Evolutionary conservation across 2,797 vertebrate species (phyloP).

Genomic region (Silurus aristotelis): DNA sequence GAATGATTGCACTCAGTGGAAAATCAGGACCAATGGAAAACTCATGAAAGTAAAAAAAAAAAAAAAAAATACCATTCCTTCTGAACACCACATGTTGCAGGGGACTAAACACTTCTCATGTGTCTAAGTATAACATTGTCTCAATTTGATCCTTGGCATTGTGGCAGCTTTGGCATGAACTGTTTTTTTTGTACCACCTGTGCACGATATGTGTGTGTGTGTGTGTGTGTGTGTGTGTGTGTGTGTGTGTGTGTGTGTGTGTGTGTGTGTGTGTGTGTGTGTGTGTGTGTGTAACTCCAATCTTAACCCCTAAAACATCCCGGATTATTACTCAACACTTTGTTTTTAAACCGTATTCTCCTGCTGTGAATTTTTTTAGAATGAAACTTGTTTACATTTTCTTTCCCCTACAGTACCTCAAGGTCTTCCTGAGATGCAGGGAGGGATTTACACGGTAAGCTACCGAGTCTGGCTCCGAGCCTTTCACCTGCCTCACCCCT

Average conservation of each 20-base stretch:
- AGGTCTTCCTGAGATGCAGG: slow-evolving; percentile 66
- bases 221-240: too few species aligned
- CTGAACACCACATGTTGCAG: slow-evolving; percentile 27
- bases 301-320: neutral
- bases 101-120: slow-evolving; percentile 29
- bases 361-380: neutral
- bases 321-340: neutral
- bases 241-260: too few species aligned
- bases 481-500: slow-evolving; percentile 68
- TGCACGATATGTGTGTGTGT: neutral
- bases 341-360: neutral
- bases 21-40: slow-evolving; percentile 47
- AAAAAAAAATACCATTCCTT: neutral
- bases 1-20: slow-evolving; percentile 43
- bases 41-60: slow-evolving; percentile 17
- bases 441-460: slow-evolving; percentile 73
- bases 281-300: neutral
- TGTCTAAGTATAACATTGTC: slow-evolving; percentile 22
- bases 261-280: too few species aligned
- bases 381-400: neutral
- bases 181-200: neutral
- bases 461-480: slow-evolving; percentile 69
- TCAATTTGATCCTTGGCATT: slow-evolving; percentile 17
- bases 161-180: neutral
- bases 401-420: slow-evolving; percentile 67